A percentile compares a stretch with the other conserved stretches of the same genome.
phyloP scores from a whole-genome alignment of 2,888 invertebrate genomes.

The Ophioninae sp. region DNA sequence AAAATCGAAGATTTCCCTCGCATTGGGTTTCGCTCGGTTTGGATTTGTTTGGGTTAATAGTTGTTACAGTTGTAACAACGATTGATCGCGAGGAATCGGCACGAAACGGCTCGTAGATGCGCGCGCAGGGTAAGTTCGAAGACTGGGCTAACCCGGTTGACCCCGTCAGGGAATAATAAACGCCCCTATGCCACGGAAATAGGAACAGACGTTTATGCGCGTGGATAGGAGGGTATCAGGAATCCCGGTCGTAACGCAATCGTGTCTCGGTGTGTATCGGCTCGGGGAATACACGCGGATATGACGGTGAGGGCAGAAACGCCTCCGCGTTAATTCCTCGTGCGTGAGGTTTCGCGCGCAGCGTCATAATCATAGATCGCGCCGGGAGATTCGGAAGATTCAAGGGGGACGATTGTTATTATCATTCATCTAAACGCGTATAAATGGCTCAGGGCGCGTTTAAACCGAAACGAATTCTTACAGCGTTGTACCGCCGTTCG shows the following conservation, averaged over 20 bases:
- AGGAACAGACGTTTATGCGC: conserved; percentile 56
- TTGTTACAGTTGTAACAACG: no score
- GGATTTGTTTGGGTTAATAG: no score
- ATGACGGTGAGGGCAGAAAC: conserved; percentile 43
- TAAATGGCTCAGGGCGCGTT: conserved; percentile 26
- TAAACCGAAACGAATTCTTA: conserved; percentile 44
- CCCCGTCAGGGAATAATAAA: conserved; percentile 60
- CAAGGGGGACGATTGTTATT: conserved; percentile 49
- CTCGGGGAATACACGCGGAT: neutral
- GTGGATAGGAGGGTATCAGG: conserved; percentile 25
- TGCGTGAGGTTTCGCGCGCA: conserved; percentile 55
- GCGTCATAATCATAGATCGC: conserved; percentile 52
- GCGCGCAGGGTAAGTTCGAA: conserved; percentile 15
- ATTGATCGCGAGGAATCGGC: neutral
- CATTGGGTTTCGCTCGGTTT: neutral
- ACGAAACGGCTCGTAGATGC: conserved; percentile 8
- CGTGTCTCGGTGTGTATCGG: neutral
- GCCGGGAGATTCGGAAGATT: conserved; percentile 54
- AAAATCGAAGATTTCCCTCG: neutral
- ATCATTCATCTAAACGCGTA: conserved; percentile 40
- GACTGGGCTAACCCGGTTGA: conserved; percentile 61
- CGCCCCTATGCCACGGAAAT: conserved; percentile 64
- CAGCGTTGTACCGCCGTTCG: conserved; percentile 7
- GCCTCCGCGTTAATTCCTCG: conserved; percentile 61
- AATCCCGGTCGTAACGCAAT: conserved; percentile 3